Base-by-base conservation (phyloP, 2,888 invertebrate species). In the Chymomyza procnemis region DNA sequence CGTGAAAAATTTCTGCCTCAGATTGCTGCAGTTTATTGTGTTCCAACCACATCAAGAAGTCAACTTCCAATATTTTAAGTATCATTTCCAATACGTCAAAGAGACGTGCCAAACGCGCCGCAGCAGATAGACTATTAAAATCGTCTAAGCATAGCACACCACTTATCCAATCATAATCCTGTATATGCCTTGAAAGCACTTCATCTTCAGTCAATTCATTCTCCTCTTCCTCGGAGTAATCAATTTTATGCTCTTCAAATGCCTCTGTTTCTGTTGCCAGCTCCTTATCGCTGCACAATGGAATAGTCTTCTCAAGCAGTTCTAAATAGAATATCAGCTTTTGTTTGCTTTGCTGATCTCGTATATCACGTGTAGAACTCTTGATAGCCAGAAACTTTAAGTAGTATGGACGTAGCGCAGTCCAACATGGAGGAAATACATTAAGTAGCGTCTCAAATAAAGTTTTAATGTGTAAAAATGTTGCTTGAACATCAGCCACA, bases 1-100 rank as follows among this genome's bases (percentile, higher is more conserved):
- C 79, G 16, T 75, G 80, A 59, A 88, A 89, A 57, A 87, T 73
- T 75, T 87, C 67, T 14, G 81, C 22, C 76, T 85, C 66, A 60
- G 80, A 55, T 76, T 88, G 72, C 3, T 78, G 74, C 61, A 81
- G 22, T 0, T 88, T 82, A 71, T 91, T 92, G 91, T 93, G 92
- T 67, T 92, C 88, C 78, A 92, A 91, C 93, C 93, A 93, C 81
- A 93, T 92, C 2, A 92, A 91, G 62, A 93, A 90, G 89, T 93
- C 93, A 87, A 90, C 91, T 83, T 93, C 93, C 63, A 93, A 79
- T 46, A 93, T 85, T 85, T 93, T 92, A 65, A 93, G 89, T 1
- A 93, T 69, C 75, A 92, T 91, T 69, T 92, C 91, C 19, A 93
- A 78, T 4, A 92, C 92, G 47, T 91, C 88, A 88, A 92, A 92